Conservation (phyloP, 2,888 invertebrate species). For the Eupeodes latifasciatus region DNA sequence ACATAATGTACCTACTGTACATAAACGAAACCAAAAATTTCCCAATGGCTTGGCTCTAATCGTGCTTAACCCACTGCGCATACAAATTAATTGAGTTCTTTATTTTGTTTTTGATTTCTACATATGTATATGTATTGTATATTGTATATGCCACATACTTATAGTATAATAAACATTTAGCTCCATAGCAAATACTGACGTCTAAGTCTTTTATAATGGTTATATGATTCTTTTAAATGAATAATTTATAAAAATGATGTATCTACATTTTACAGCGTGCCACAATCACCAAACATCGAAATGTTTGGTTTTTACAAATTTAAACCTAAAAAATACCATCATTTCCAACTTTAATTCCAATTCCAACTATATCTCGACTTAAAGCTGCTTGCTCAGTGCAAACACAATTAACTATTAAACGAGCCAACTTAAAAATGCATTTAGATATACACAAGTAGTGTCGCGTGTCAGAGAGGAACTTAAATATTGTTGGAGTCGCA, state of each 20-base stretch:
- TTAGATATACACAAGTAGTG: slow-evolving; percentile 44
- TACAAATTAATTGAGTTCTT: slow-evolving; percentile 33
- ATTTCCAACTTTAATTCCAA: not conserved
- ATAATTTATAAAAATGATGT: slow-evolving; percentile 61
- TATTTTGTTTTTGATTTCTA: not conserved
- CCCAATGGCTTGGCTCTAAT: slow-evolving; percentile 14
- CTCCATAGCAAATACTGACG: slow-evolving; percentile 1
- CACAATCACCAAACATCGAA: slow-evolving; percentile 18
- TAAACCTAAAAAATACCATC: not conserved
- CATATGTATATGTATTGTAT: no score
- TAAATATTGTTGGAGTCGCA: slow-evolving; percentile 17
- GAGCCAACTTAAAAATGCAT: slow-evolving; percentile 49
- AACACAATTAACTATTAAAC: slow-evolving; percentile 55
- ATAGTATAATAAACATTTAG: not conserved
- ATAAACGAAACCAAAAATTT: slow-evolving; percentile 27
- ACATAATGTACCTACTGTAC: not conserved
- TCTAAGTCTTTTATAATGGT: slow-evolving; percentile 32
- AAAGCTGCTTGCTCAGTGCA: slow-evolving; percentile 24
- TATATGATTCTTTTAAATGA: slow-evolving; percentile 50
- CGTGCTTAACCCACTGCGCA: slow-evolving; percentile 42
- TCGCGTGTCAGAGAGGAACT: slow-evolving; percentile 12
- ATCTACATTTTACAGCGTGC: slow-evolving; percentile 8
- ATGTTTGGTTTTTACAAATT: not conserved
- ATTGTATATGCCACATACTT: not conserved
- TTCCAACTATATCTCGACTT: not conserved